Evolutionary conservation across 2,888 invertebrate species (phyloP).

Genomic region (Cenopis cana): DNA sequence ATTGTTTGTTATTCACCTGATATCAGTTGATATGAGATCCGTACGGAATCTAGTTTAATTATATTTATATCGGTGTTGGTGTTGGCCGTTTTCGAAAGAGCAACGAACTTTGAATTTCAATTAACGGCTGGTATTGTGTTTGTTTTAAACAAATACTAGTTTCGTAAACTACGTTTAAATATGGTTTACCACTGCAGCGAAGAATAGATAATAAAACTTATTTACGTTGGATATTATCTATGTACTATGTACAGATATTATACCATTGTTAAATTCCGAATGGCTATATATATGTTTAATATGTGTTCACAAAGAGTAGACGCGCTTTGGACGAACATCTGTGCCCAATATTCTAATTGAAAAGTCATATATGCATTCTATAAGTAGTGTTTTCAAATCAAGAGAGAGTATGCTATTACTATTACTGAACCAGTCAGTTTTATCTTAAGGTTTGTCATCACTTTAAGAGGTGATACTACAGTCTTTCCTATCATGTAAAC

Average conservation of each 20-base stretch:
- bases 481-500: too few relatives aligned
- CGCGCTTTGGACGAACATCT: neutral
- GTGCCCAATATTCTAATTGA: too few relatives aligned
- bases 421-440: too few relatives aligned
- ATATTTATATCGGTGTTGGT: constrained; percentile 16
- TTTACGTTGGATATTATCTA: neutral
- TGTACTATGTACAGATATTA: neutral
- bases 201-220: neutral
- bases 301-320: neutral
- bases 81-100: constrained; percentile 13
- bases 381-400: too few relatives aligned
- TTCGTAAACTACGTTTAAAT: neutral
- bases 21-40: constrained; percentile 31
- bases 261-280: neutral
- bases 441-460: too few relatives aligned
- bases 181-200: neutral
- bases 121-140: constrained; percentile 4
- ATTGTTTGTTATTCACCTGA: constrained; percentile 51
- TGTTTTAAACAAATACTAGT: neutral
- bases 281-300: neutral
- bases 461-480: too few relatives aligned
- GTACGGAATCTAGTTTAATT: constrained; percentile 14
- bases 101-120: constrained; percentile 43
- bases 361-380: too few relatives aligned
- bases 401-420: too few relatives aligned